Base-by-base conservation (phyloP, 2,113 vertebrate species). In the Motacilla alba region DNA sequence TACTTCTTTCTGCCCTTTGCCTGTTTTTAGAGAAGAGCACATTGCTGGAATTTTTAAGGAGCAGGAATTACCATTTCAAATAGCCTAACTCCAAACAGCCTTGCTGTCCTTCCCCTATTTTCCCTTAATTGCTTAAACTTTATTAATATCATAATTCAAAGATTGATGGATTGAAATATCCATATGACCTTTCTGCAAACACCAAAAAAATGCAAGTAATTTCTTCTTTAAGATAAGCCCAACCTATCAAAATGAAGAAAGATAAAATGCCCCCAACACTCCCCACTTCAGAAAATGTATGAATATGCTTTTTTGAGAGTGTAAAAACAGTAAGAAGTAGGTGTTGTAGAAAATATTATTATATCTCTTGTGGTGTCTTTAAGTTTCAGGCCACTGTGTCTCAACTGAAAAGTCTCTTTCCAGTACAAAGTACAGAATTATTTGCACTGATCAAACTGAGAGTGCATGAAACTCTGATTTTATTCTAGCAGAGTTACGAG, bases 381-480 rank as follows among this genome's bases (percentile, higher is more conserved):
- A 52, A 55, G 33, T 77, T 93, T 84, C 81, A 85, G 55, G 33
- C 18, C 68, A 55, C 62, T 20, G 3, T n/a, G 7, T 89, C 62
- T 91, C 50, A 63, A 52, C 44, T 74, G 50, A 59, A 87, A 79
- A 80, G 55, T 70, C 35, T 66, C 46, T 88, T 88, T 81, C 47
- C 74, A 80, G 90, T 88, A 90, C 72, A 86, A 94, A 70, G 33
- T 37, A 24, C n/a, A 74, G 75, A 92, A 89, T 78, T 78, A 87
- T 92, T 93, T 96, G 68, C 60, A 56, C 87, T 96, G 89, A 93
- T 94, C 82, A 96, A 75, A 77, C 85, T 68, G 73, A 73, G 85
- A 83, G 63, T 69, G 75, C 70, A 56, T 91, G 89, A 94, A 97
- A 78, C 83, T 92, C 63, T 89, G 80, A 76, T 73, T 95, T 89